Evolutionary conservation across 1,140 invertebrate genomes (phyloP).

Genomic region (Solenopsis invicta): DNA sequence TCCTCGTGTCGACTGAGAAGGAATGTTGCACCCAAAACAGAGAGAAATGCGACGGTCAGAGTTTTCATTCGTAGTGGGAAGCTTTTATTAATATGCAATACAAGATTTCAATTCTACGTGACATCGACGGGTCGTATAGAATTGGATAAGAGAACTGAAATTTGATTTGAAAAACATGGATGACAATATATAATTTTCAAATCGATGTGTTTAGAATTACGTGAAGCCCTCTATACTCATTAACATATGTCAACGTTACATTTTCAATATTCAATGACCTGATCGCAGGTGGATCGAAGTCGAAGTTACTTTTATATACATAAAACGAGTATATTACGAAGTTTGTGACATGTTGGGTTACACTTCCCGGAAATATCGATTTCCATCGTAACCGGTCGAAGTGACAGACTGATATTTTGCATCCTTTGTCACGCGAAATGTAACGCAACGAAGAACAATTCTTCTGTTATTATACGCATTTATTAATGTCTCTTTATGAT

Average conservation of each 20-base stretch:
- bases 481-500: slow-evolving; percentile 45
- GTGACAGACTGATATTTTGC: slow-evolving; percentile 9
- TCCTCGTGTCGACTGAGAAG: neutral
- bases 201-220: neutral
- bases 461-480: slow-evolving; percentile 7
- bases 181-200: neutral
- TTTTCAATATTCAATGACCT: slow-evolving; percentile 41
- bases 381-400: slow-evolving; percentile 8
- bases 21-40: neutral
- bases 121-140: neutral
- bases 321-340: slow-evolving; percentile 21
- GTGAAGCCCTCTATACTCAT: neutral
- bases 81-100: neutral
- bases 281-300: slow-evolving; percentile 1
- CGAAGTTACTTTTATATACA: slow-evolving; percentile 17
- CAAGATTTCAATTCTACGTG: neutral
- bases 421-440: neutral
- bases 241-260: neutral
- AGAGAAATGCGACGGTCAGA: neutral
- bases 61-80: neutral
- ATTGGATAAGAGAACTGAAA: neutral
- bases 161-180: neutral
- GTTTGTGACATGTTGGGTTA: slow-evolving; percentile 46
- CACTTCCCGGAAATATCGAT: slow-evolving; percentile 42
- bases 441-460: slow-evolving; percentile 34